These are phyloP conservation scores for Camponotus floridanus DNA, from an alignment of 1,140 invertebrate species.

Conservation along the genomic window DNA sequence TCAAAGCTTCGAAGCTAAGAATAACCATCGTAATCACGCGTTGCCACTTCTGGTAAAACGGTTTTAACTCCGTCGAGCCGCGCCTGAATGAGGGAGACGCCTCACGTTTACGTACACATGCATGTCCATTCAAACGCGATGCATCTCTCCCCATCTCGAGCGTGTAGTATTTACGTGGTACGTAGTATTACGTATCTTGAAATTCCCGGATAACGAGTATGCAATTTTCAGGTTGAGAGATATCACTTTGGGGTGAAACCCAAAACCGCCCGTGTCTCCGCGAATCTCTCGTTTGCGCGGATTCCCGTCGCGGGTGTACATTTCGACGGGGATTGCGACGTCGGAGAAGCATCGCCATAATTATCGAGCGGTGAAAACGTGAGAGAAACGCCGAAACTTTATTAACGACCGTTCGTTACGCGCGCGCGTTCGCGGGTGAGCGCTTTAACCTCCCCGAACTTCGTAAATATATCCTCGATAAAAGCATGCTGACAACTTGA, in stretches of 20 bases:
- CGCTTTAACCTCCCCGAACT: slow-evolving; percentile 50
- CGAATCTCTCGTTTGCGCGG: slow-evolving; percentile 31
- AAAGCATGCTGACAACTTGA: slow-evolving; percentile 56
- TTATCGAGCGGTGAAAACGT: slow-evolving; percentile 36
- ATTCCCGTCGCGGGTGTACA: slow-evolving; percentile 16
- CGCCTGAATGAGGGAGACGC: slow-evolving; percentile 32
- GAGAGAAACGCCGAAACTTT: slow-evolving; percentile 50
- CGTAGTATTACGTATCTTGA: neutral
- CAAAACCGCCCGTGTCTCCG: neutral
- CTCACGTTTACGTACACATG: slow-evolving; percentile 54
- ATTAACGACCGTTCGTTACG: slow-evolving; percentile 55
- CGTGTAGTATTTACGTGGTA: slow-evolving; percentile 53
- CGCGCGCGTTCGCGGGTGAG: slow-evolving; percentile 8
- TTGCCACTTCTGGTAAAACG: slow-evolving; percentile 71
- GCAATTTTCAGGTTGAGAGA: slow-evolving; percentile 47
- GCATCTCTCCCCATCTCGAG: slow-evolving; percentile 5
- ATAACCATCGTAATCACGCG: slow-evolving; percentile 71
- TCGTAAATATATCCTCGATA: slow-evolving; percentile 52
- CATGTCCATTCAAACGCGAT: slow-evolving; percentile 57
- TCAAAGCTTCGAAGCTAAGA: slow-evolving; percentile 65
- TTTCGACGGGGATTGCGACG: slow-evolving; percentile 9
- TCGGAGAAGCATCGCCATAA: slow-evolving; percentile 13
- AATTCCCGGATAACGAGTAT: slow-evolving; percentile 26
- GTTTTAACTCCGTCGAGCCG: slow-evolving; percentile 65
- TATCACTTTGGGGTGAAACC: slow-evolving; percentile 21